Conservation (phyloP, 2,113 vertebrate genomes). For the Perccottus glenii region DNA sequence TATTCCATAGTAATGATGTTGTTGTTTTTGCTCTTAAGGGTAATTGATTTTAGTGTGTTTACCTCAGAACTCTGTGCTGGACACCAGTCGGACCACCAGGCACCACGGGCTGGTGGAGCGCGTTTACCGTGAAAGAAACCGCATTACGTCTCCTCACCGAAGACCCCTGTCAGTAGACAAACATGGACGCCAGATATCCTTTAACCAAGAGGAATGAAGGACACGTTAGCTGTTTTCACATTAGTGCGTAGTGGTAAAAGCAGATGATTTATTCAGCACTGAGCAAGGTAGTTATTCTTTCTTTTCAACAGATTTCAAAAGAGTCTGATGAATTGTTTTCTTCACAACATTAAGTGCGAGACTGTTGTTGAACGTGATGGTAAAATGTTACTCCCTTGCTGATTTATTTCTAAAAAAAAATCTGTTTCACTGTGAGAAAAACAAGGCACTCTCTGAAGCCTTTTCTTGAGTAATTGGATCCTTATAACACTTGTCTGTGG, state of each 20-base stretch:
- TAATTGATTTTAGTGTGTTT: conserved; percentile 75
- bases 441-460: conserved; percentile 8
- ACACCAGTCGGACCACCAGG: conserved; percentile 95
- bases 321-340: background rate
- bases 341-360: background rate
- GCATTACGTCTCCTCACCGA: conserved; percentile 92
- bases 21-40: conserved; percentile 10
- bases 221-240: background rate
- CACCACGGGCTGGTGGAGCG: conserved; percentile 97
- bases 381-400: conserved; percentile 1
- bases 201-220: conserved; percentile 40
- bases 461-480: conserved; percentile 27
- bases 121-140: conserved; percentile 93
- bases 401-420: conserved; percentile 16
- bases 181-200: conserved; percentile 98
- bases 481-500: conserved; percentile 13
- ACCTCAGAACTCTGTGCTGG: conserved; percentile 91
- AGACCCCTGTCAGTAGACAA: conserved; percentile 95
- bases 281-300: background rate
- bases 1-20: conserved; percentile 25
- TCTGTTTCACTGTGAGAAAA: conserved; percentile 13
- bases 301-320: background rate
- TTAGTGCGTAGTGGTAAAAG: background rate
- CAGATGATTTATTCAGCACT: no score
- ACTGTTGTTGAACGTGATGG: background rate